Conservation (phyloP, 2,113 vertebrate genomes). For the Dicentrarchus labrax region DNA sequence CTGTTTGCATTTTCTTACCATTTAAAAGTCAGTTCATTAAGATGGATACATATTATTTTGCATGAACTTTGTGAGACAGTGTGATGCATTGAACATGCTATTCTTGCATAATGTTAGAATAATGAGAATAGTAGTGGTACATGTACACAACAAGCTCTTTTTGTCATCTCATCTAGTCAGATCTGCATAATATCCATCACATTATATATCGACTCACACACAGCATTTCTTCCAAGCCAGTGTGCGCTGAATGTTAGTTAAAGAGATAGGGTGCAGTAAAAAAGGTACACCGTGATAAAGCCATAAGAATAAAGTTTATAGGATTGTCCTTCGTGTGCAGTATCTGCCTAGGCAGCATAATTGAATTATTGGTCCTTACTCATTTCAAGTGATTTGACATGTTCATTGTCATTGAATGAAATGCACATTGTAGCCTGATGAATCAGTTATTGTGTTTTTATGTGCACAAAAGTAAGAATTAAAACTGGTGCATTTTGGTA, state of each 20-base stretch:
- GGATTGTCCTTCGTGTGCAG: not conserved
- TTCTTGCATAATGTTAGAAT: constrained; percentile 4
- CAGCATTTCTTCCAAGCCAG: not conserved
- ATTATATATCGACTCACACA: not conserved
- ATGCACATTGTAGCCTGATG: not conserved
- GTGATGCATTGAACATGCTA: not conserved
- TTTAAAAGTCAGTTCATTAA: not conserved
- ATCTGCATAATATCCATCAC: not conserved
- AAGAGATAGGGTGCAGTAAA: not conserved
- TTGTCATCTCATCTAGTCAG: constrained; percentile 20
- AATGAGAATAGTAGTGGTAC: not conserved
- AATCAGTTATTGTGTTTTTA: not conserved
- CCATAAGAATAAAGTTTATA: not conserved
- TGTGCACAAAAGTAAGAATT: not conserved
- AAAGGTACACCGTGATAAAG: not conserved
- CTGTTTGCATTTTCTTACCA: constrained; percentile 4
- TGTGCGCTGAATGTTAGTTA: not conserved
- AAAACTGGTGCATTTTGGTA: not conserved
- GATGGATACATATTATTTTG: not conserved
- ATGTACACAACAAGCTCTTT: not conserved
- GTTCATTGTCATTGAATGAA: not conserved
- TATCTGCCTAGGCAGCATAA: constrained; percentile 8
- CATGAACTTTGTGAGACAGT: not conserved
- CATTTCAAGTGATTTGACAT: constrained; percentile 9
- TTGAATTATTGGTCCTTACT: not conserved